These are phyloP conservation scores for Thecophora atra DNA, from an alignment of 2,888 invertebrate species.

Conservation along the genomic window DNA sequence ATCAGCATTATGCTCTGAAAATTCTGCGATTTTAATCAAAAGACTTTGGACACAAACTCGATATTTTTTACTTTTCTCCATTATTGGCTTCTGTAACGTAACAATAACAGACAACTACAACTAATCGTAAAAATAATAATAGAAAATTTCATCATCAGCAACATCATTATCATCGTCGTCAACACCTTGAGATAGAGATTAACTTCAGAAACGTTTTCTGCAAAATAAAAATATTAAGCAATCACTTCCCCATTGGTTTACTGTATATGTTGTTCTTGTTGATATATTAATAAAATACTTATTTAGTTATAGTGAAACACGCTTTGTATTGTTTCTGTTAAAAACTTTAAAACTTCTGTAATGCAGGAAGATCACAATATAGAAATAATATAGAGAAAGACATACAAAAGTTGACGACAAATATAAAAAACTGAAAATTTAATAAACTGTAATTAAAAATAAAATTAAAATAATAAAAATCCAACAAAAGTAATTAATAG, in stretches of 20 bases:
- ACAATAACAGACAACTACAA: constrained; percentile 1
- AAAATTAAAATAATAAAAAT: no score
- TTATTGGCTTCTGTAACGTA: no score
- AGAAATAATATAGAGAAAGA: no score
- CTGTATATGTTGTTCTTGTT: constrained; percentile 1
- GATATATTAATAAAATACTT: neutral
- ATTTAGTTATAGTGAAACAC: neutral
- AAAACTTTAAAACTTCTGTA: no score
- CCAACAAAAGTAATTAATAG: no score
- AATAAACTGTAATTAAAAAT: no score
- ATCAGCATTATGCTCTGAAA: neutral
- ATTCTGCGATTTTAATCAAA: no score
- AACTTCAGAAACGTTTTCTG: neutral
- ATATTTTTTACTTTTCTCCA: no score
- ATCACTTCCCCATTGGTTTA: neutral
- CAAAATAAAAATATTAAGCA: neutral
- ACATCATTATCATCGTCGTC: neutral
- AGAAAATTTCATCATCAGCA: neutral
- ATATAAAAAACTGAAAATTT: no score
- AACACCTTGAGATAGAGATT: neutral
- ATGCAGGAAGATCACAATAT: no score
- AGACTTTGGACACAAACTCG: constrained; percentile 19
- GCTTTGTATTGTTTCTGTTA: no score
- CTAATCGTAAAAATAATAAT: constrained; percentile 16
- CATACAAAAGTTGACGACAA: no score